A percentile compares a stretch with the other conserved stretches of the same genome.
These are phyloP conservation scores for Nomada flava DNA, from an alignment of 2,888 invertebrate species.

Conservation along the genomic window DNA sequence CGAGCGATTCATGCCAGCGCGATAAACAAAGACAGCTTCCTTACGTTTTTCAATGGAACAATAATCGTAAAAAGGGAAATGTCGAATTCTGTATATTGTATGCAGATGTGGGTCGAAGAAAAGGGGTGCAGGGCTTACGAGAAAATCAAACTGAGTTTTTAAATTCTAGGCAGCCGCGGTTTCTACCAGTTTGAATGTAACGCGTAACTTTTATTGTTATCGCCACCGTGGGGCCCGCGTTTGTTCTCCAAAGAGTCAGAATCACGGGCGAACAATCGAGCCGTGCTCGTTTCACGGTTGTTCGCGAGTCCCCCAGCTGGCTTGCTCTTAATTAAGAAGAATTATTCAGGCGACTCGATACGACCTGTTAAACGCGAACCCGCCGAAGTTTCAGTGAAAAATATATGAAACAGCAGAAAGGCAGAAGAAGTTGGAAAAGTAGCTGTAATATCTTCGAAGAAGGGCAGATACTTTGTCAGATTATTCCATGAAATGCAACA, in stretches of 20 bases:
- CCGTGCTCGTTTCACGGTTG: slow-evolving; percentile 3
- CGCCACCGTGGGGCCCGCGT: slow-evolving; percentile 3
- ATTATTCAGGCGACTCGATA: slow-evolving; percentile 32
- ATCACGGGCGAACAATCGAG: slow-evolving; percentile 52
- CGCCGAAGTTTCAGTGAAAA: slow-evolving; percentile 12
- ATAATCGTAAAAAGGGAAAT: too few species aligned
- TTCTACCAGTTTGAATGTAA: slow-evolving; percentile 37
- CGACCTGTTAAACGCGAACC: slow-evolving; percentile 26
- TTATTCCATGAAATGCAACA: too few species aligned
- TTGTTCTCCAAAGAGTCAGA: slow-evolving; percentile 23
- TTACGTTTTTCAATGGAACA: too few species aligned
- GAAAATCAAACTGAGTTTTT: slow-evolving; percentile 41
- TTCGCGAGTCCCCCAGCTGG: slow-evolving; percentile 12
- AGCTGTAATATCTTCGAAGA: not conserved
- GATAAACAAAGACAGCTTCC: too few species aligned
- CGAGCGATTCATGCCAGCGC: too few species aligned
- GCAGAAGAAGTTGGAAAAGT: not conserved
- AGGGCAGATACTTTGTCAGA: not conserved
- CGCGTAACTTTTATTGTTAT: slow-evolving; percentile 42
- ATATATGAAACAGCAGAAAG: not conserved
- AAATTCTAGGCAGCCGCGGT: slow-evolving; percentile 39
- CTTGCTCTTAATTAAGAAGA: slow-evolving; percentile 39
- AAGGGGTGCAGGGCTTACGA: too few species aligned
- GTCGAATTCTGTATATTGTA: too few species aligned
- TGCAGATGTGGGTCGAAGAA: not conserved